These are phyloP conservation scores for Eurytemora carolleeae DNA, from an alignment of 1,140 invertebrate species.

Conservation along the genomic window DNA sequence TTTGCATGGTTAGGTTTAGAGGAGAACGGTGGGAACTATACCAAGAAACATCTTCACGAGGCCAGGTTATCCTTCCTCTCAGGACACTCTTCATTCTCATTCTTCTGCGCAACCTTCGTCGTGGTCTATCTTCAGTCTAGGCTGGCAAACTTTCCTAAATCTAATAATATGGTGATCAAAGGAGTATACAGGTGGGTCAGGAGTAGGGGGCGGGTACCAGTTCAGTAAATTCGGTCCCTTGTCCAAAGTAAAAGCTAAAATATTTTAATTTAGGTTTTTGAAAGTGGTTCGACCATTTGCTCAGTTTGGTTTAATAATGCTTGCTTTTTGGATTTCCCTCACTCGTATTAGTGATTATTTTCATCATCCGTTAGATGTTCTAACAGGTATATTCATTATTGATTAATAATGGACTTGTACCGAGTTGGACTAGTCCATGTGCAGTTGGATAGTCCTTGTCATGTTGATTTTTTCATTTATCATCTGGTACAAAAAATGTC, in stretches of 20 bases:
- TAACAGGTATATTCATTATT: conserved; percentile 32
- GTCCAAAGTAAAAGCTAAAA: background rate
- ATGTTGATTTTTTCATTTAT: no score
- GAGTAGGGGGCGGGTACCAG: no score
- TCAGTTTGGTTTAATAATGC: conserved; percentile 24
- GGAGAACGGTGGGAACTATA: background rate
- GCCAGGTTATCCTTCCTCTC: conserved; percentile 32
- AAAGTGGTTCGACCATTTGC: conserved; percentile 26
- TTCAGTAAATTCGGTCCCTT: background rate
- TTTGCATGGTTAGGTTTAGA: no score
- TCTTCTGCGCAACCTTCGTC: conserved; percentile 22
- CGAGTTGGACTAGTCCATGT: no score
- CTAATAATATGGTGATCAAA: no score
- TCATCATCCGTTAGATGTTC: conserved; percentile 40
- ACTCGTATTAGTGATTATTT: conserved; percentile 37
- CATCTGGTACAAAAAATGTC: no score
- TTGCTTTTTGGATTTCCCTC: conserved; percentile 25
- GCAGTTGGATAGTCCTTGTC: no score
- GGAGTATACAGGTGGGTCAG: no score
- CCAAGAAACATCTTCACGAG: conserved; percentile 17
- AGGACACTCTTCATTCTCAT: conserved; percentile 35
- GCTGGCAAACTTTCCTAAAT: no score
- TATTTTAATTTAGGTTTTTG: conserved; percentile 18
- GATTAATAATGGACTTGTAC: no score
- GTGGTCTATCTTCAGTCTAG: conserved; percentile 26